These are phyloP conservation scores for Hippasteria phrygiana DNA, from an alignment of 53 echinoderm and acorn worm genomes.

Conservation along the genomic window DNA sequence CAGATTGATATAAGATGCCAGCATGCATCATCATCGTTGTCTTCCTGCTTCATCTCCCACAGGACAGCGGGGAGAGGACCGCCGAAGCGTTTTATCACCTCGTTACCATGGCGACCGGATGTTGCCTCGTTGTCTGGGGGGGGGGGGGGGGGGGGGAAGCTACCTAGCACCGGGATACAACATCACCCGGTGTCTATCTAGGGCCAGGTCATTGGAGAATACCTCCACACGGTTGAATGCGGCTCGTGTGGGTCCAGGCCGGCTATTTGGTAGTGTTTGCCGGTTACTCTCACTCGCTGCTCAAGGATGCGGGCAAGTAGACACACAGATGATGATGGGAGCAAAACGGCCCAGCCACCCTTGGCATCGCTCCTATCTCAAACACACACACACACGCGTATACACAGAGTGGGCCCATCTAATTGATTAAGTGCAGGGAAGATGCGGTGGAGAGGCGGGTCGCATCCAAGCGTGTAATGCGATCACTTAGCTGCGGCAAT, in stretches of 20 bases:
- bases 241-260: background rate
- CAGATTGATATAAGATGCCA: background rate
- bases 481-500: slow-evolving; percentile 87
- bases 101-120: slow-evolving; percentile 35
- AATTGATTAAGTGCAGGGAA: slow-evolving; percentile 81
- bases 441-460: slow-evolving; percentile 34
- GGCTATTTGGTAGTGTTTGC: slow-evolving; percentile 16
- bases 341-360: slow-evolving; percentile 9
- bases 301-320: slow-evolving; percentile 11
- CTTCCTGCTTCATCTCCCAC: slow-evolving; percentile 39
- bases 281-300: background rate
- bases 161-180: no score
- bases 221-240: slow-evolving; percentile 25
- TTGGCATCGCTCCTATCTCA: slow-evolving; percentile 25
- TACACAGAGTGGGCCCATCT: slow-evolving; percentile 39
- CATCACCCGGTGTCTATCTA: slow-evolving; percentile 5
- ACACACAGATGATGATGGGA: background rate
- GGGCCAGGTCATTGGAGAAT: slow-evolving; percentile 8
- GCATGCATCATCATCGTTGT: slow-evolving; percentile 40
- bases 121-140: slow-evolving; percentile 27
- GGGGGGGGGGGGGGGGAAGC: background rate
- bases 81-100: slow-evolving; percentile 59
- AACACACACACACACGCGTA: slow-evolving; percentile 25
- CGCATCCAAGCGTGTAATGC: slow-evolving; percentile 76
- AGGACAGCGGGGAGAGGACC: slow-evolving; percentile 29